Evolutionary conservation across 2,113 vertebrate genomes (phyloP).

Genomic region (Chunga burmeisteri): DNA sequence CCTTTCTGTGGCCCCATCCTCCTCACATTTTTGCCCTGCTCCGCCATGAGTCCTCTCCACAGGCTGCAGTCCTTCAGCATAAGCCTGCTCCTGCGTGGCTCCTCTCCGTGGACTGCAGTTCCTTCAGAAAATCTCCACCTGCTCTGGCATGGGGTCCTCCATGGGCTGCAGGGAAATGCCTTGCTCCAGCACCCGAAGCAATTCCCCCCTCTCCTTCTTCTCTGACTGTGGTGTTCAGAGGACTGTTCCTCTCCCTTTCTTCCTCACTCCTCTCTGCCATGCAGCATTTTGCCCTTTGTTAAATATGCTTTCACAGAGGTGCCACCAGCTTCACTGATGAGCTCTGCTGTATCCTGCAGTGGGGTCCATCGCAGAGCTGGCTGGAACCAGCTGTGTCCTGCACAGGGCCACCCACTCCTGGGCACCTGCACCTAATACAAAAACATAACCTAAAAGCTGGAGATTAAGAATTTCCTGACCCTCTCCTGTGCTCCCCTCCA

Average conservation of each 20-base stretch:
- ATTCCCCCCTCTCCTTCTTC: not conserved
- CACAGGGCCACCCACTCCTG: not conserved
- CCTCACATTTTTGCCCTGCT: not conserved
- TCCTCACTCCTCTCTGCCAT: not conserved
- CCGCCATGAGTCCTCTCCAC: not conserved
- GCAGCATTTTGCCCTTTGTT: not conserved
- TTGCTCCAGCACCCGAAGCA: not conserved
- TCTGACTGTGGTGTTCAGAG: not conserved
- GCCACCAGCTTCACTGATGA: not conserved
- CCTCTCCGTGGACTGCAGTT: not conserved
- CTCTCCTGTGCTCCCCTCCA: not conserved
- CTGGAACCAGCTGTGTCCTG: not conserved
- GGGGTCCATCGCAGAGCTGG: not conserved
- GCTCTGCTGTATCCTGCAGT: not conserved
- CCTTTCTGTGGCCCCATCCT: not conserved
- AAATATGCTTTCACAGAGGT: not conserved
- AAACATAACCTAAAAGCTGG: not conserved
- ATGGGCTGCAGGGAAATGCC: not conserved
- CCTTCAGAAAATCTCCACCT: not conserved
- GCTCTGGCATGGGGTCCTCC: not conserved
- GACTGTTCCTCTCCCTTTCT: not conserved
- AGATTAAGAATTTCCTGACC: not conserved
- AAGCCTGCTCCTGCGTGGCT: not conserved
- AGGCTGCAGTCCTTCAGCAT: not conserved
- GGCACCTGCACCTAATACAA: not conserved